These are phyloP conservation scores for Pseudopipra pipra DNA, from an alignment of 2,113 vertebrate species.

Conservation along the genomic window DNA sequence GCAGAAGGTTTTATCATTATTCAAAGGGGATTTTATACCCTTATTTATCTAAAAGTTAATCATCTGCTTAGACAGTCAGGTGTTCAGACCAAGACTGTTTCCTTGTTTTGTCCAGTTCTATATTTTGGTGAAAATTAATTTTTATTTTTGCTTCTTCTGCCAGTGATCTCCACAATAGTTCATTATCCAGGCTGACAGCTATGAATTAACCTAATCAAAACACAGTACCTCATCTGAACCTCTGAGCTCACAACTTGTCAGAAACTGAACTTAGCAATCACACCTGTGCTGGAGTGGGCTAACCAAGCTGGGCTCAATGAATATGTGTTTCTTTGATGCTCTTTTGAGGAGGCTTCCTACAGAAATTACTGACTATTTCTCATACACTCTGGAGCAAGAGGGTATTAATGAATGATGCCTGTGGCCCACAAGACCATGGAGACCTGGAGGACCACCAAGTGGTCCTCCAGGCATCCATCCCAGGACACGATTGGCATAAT, in stretches of 20 bases:
- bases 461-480: neutral
- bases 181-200: neutral
- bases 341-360: neutral
- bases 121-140: neutral
- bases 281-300: neutral
- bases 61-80: neutral
- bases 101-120: neutral
- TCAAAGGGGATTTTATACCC: neutral
- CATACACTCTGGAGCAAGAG: neutral
- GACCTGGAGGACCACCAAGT: too few relatives aligned
- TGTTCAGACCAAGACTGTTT: neutral
- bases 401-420: neutral
- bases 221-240: neutral
- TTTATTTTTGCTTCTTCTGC: neutral
- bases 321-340: neutral
- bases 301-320: accelerated
- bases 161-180: neutral
- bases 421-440: neutral
- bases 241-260: neutral
- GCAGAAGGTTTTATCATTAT: neutral
- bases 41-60: neutral
- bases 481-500: neutral
- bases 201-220: neutral
- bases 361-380: neutral
- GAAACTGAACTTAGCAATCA: neutral